Conservation (phyloP, 2,113 vertebrate genomes). For the Nannobrachium achirus region DNA sequence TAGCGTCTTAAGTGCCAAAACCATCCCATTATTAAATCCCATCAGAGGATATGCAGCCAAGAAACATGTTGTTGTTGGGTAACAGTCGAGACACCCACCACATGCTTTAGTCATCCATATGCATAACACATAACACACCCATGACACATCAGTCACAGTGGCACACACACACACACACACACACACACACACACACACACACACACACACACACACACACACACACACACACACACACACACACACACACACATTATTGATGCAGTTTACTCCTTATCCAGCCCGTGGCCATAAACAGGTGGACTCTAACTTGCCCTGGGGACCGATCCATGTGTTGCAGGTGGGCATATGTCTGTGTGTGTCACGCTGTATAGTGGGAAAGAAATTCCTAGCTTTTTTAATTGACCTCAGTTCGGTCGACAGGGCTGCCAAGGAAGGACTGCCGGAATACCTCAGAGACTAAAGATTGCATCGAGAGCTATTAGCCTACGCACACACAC, state of each 20-base stretch:
- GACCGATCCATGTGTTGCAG: conserved; percentile 16
- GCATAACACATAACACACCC: conserved; percentile 25
- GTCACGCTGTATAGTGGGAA: conserved; percentile 37
- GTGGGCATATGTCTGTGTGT: conserved; percentile 51
- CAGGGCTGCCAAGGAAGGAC: neutral
- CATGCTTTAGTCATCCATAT: conserved; percentile 30
- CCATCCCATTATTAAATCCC: conserved; percentile 18
- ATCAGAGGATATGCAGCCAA: conserved; percentile 23
- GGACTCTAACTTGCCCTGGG: conserved; percentile 27
- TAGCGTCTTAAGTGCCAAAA: neutral
- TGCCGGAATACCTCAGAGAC: neutral
- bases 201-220: conserved; percentile 5
- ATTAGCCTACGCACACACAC: neutral
- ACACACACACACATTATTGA: conserved; percentile 1
- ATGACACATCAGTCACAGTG: conserved; percentile 33
- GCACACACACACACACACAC: neutral
- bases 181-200: conserved; percentile 12
- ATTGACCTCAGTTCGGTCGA: no score
- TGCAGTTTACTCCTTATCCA: neutral
- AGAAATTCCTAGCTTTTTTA: conserved; percentile 37
- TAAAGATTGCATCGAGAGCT: conserved; percentile 39
- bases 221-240: conserved; percentile 6
- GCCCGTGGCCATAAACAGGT: neutral
- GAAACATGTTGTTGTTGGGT: conserved; percentile 7
- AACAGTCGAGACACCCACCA: conserved; percentile 46